These are phyloP conservation scores for Hipposideros armiger DNA, from an alignment of 2,113 vertebrate species.

Conservation along the genomic window DNA sequence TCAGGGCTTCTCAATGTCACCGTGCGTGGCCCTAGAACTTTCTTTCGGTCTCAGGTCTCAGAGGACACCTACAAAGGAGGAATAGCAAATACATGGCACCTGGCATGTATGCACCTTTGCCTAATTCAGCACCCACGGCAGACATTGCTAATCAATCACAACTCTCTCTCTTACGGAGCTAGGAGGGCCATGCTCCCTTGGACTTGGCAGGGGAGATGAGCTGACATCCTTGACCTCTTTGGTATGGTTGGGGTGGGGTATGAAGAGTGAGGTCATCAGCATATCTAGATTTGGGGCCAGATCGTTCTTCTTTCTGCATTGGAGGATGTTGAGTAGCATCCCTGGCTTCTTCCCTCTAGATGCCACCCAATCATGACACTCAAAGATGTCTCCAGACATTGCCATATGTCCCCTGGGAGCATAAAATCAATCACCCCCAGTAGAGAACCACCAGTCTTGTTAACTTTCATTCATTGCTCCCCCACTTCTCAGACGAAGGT, in stretches of 20 bases:
- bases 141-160: conserved; percentile 17
- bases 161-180: not conserved
- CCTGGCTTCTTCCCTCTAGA: not conserved
- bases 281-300: not conserved
- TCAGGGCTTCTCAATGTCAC: not conserved
- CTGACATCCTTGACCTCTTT: not conserved
- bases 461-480: not conserved
- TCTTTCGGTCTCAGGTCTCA: not conserved
- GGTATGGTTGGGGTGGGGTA: not conserved
- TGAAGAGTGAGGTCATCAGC: not conserved
- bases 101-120: not conserved
- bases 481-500: not conserved
- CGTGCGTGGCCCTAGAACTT: not conserved
- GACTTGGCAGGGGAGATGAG: not conserved
- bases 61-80: not conserved
- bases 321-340: not conserved
- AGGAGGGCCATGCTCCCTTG: not conserved
- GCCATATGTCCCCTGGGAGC: not conserved
- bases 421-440: too few relatives aligned
- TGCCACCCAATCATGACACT: not conserved
- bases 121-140: not conserved
- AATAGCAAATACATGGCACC: not conserved
- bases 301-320: not conserved
- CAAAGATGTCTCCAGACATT: not conserved
- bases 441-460: not conserved